These are phyloP conservation scores for Ormyrus labotus DNA, from an alignment of 2,888 invertebrate genomes.

Conservation along the genomic window DNA sequence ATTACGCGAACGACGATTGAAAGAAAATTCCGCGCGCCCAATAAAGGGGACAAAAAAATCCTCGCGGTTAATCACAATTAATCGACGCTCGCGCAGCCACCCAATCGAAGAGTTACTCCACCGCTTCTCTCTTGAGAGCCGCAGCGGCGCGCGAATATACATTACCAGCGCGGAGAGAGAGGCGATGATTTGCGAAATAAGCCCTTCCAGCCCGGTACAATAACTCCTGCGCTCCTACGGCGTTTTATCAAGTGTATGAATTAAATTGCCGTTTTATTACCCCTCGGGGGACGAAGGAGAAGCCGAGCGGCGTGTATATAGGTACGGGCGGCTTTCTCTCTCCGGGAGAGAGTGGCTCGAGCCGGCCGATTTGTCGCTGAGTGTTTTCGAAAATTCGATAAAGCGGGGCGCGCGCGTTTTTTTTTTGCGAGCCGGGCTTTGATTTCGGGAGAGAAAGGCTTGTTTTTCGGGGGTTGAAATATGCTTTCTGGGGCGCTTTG, in stretches of 20 bases:
- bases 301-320: conserved; percentile 50
- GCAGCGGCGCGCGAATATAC: conserved; percentile 31
- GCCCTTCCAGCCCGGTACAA: conserved; percentile 65
- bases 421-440: neutral
- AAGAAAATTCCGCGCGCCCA: too few relatives aligned
- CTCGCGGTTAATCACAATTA: conserved; percentile 8
- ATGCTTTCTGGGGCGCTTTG: too few relatives aligned
- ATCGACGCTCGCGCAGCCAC: neutral
- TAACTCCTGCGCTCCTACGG: conserved; percentile 53
- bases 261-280: conserved; percentile 76
- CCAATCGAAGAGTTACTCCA: conserved; percentile 1
- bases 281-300: conserved; percentile 64
- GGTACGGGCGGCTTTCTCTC: neutral
- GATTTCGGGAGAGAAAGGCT: too few relatives aligned
- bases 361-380: conserved; percentile 18
- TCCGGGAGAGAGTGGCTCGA: too few relatives aligned
- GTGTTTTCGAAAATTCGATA: conserved; percentile 2
- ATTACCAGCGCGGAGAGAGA: conserved; percentile 60
- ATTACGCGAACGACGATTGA: too few relatives aligned
- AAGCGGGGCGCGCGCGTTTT: neutral
- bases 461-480: too few relatives aligned
- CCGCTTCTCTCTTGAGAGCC: neutral
- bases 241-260: conserved; percentile 75
- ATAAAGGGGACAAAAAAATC: too few relatives aligned
- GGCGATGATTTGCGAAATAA: conserved; percentile 73